Percentiles rank a stretch among this genome's conserved stretches.
Conservation (phyloP, 2,888 invertebrate species). For the Blera fallax region DNA sequence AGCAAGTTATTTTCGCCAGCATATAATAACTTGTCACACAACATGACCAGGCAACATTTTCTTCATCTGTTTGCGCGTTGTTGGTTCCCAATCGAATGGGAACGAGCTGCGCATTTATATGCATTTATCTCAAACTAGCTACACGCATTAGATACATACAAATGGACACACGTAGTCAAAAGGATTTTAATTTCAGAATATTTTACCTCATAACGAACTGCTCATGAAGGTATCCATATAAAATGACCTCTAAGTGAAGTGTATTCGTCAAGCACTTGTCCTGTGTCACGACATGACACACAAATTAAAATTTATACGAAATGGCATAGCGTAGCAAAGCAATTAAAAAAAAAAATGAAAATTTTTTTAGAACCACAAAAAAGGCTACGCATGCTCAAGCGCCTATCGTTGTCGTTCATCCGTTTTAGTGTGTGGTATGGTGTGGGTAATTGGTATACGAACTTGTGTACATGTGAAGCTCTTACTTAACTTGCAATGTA, state of each 20-base stretch:
- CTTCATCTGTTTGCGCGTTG: conserved; percentile 47
- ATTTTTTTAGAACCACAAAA: conserved; percentile 22
- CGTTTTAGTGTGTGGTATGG: conserved; percentile 46
- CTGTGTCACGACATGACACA: conserved; percentile 15
- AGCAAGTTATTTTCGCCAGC: conserved; percentile 62
- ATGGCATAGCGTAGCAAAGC: conserved; percentile 34
- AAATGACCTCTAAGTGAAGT: conserved; percentile 49
- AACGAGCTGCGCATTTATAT: conserved; percentile 51
- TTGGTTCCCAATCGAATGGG: conserved; percentile 14
- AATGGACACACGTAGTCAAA: too few relatives aligned
- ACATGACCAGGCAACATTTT: conserved; percentile 66
- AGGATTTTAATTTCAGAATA: conserved; percentile 27
- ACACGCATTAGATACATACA: conserved; percentile 19
- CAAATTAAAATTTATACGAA: conserved; percentile 26
- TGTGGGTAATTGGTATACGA: conserved; percentile 64
- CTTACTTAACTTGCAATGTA: conserved; percentile 65
- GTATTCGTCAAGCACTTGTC: conserved; percentile 41
- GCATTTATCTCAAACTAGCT: conserved; percentile 34
- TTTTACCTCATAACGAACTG: too few relatives aligned
- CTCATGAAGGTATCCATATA: background rate
- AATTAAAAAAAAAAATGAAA: conserved; percentile 40
- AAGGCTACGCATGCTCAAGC: conserved; percentile 63
- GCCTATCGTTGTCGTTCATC: conserved; percentile 48
- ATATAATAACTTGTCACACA: conserved; percentile 70
- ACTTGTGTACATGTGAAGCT: conserved; percentile 60